Evolutionary conservation across 2,888 invertebrate species (phyloP).

Genomic region (Ephialtes manifestator): DNA sequence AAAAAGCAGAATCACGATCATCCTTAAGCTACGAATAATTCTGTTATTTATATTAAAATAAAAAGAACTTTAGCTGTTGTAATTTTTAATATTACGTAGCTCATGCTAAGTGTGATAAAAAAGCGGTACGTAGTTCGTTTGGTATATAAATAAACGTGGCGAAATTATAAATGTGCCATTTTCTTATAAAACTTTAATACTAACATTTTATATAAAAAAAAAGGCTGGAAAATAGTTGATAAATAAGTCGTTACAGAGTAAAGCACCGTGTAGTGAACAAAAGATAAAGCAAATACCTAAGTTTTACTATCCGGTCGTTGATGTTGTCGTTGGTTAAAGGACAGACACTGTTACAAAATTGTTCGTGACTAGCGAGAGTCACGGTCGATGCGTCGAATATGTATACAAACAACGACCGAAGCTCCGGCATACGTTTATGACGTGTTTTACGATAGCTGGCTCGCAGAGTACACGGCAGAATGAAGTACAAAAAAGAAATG

Average conservation of each 20-base stretch:
- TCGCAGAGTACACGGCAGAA: neutral
- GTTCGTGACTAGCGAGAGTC: slow-evolving; percentile 31
- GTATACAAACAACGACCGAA: slow-evolving; percentile 20
- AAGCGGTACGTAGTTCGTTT: too few species aligned
- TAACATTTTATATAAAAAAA: neutral
- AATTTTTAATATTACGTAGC: too few species aligned
- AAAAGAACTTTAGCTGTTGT: too few species aligned
- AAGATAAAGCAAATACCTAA: neutral
- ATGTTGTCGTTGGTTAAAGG: neutral
- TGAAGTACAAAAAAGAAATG: neutral
- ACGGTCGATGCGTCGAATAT: slow-evolving; percentile 39
- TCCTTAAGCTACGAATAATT: too few species aligned
- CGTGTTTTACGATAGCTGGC: slow-evolving; percentile 45
- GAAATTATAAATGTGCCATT: neutral
- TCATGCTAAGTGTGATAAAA: too few species aligned
- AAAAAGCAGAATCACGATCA: too few species aligned
- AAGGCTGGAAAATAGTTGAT: neutral
- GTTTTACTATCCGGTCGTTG: neutral
- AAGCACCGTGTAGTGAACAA: neutral
- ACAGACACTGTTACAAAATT: neutral
- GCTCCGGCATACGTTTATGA: slow-evolving; percentile 52
- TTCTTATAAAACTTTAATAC: neutral
- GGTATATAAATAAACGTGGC: too few species aligned
- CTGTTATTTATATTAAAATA: too few species aligned
- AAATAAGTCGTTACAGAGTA: neutral